These are phyloP conservation scores for Oreochromis grahami DNA, from an alignment of 2,797 vertebrate species.

Conservation along the genomic window DNA sequence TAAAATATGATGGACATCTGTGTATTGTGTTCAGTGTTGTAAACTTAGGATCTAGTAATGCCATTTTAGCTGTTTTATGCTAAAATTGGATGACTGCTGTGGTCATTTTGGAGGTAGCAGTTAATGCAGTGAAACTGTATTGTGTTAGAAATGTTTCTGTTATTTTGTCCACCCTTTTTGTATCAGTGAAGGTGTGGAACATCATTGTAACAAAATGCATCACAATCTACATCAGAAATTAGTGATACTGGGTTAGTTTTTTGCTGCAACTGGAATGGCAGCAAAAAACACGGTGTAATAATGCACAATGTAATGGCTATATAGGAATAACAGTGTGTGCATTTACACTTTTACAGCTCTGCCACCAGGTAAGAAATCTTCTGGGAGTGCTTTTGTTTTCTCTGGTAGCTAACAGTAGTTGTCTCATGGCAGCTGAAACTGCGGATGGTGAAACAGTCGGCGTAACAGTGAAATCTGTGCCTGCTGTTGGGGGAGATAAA, in stretches of 20 bases:
- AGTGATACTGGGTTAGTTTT: background rate
- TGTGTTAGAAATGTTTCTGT: background rate
- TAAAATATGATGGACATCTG: background rate
- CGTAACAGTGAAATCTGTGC: background rate
- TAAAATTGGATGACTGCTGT: background rate
- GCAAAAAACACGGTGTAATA: background rate
- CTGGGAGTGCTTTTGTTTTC: background rate
- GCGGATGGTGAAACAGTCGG: background rate
- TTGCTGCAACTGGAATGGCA: fast-evolving
- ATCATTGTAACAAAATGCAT: background rate
- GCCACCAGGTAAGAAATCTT: background rate
- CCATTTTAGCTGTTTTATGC: background rate
- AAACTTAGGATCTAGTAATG: background rate
- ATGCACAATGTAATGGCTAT: background rate
- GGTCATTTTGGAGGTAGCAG: background rate
- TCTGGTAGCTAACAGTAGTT: background rate
- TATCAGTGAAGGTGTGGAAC: background rate
- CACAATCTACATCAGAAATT: background rate
- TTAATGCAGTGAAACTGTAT: background rate
- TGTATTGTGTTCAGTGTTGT: background rate
- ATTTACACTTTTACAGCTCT: background rate
- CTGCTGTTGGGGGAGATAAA: background rate
- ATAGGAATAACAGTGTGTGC: background rate
- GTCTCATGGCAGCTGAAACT: background rate
- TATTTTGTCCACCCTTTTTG: background rate